These are phyloP conservation scores for Sebastes cheni DNA, from an alignment of 2,797 vertebrate genomes.

Conservation along the genomic window DNA sequence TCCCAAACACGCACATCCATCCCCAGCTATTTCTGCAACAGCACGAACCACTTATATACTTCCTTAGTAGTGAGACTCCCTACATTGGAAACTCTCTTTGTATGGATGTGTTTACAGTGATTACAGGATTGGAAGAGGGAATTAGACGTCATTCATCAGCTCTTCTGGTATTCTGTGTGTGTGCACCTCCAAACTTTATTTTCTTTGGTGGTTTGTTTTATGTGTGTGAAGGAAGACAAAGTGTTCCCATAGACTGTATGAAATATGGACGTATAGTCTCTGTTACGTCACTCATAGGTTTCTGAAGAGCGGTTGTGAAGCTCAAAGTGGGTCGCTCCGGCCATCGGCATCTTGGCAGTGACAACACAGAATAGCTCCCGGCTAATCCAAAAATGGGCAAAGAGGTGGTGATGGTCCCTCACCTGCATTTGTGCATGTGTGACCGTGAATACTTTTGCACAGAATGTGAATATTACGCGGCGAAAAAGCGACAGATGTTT, in stretches of 20 bases:
- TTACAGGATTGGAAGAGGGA: conserved; percentile 9
- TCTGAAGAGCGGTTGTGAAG: too few relatives aligned
- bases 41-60: conserved; percentile 4
- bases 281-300: too few relatives aligned
- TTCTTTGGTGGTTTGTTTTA: conserved; percentile 25
- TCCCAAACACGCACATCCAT: conserved; percentile 49
- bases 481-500: too few relatives aligned
- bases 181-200: conserved; percentile 9
- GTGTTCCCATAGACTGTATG: not conserved
- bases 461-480: too few relatives aligned
- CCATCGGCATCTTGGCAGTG: too few relatives aligned
- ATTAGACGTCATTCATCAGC: conserved; percentile 1
- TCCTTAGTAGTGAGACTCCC: not conserved
- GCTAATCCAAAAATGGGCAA: too few relatives aligned
- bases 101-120: conserved; percentile 3
- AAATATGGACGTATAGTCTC: too few relatives aligned
- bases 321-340: too few relatives aligned
- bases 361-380: too few relatives aligned
- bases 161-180: conserved; percentile 10
- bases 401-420: too few relatives aligned
- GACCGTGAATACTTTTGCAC: too few relatives aligned
- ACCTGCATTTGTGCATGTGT: too few relatives aligned
- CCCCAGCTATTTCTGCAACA: conserved; percentile 45
- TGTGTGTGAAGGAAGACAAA: not conserved
- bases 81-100: conserved; percentile 1